These are phyloP conservation scores for Plodia interpunctella DNA, from an alignment of 1,140 invertebrate genomes.

Conservation along the genomic window DNA sequence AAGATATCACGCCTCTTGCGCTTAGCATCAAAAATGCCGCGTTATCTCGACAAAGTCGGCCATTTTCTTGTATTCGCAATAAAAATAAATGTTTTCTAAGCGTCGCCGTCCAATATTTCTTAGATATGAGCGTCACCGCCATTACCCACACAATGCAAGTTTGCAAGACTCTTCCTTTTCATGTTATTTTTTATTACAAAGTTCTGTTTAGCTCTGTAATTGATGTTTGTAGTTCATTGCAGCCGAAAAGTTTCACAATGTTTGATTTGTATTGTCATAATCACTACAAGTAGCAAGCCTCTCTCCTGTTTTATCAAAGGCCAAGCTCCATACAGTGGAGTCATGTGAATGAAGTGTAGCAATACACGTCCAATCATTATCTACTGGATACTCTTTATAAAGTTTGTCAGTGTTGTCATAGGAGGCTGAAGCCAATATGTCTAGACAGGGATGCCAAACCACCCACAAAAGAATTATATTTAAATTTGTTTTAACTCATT, in stretches of 20 bases:
- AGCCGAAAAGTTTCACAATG: too few species aligned
- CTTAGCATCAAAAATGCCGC: not conserved
- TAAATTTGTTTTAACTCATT: too few species aligned
- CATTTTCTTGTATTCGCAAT: constrained; percentile 3
- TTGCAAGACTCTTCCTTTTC: not conserved
- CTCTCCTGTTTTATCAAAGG: constrained; percentile 90
- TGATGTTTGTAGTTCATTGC: too few species aligned
- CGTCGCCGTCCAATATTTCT: not conserved
- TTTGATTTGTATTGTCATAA: constrained; percentile 90
- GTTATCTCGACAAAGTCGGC: not conserved
- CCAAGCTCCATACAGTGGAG: constrained; percentile 95
- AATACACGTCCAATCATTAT: constrained; percentile 92
- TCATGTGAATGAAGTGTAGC: constrained; percentile 89
- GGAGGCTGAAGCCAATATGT: constrained; percentile 94
- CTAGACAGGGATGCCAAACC: constrained; percentile 93
- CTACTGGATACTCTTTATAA: constrained; percentile 91
- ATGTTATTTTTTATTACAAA: not conserved
- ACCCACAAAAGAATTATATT: constrained; percentile 79
- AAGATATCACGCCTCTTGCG: not conserved
- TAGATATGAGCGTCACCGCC: not conserved
- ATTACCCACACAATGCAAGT: not conserved
- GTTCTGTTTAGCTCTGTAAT: not conserved
- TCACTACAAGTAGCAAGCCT: constrained; percentile 93
- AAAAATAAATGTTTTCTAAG: constrained; percentile 4
- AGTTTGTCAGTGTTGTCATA: constrained; percentile 98